These are phyloP conservation scores for Zapus hudsonius DNA, from an alignment of 2,113 vertebrate species.

Conservation along the genomic window DNA sequence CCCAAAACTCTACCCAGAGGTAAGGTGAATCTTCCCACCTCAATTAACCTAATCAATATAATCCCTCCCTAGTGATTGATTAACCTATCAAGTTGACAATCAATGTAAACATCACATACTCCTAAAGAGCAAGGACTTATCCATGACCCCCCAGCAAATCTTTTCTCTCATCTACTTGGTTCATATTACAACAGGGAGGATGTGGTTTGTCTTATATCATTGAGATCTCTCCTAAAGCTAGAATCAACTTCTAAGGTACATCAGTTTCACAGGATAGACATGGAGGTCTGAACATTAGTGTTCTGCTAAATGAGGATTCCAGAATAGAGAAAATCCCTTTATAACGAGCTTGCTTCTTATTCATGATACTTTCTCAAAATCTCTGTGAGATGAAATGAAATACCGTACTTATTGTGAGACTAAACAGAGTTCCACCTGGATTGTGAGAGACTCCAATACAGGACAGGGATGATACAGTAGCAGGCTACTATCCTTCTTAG, in stretches of 20 bases:
- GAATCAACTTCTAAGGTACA: constrained; percentile 34
- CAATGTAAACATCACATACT: too few relatives aligned
- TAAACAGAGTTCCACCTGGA: background rate
- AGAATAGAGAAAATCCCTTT: background rate
- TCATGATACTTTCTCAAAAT: constrained; percentile 2
- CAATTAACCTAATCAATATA: too few relatives aligned
- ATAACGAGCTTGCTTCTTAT: constrained; percentile 19
- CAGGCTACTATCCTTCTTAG: background rate
- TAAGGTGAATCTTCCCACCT: too few relatives aligned
- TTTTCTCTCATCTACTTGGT: constrained; percentile 5
- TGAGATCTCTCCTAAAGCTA: constrained; percentile 25
- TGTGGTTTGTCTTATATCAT: constrained; percentile 49
- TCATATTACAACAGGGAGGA: constrained; percentile 12
- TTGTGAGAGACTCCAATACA: background rate
- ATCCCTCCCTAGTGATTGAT: too few relatives aligned
- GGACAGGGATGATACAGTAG: background rate
- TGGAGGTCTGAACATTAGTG: background rate
- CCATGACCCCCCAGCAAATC: background rate
- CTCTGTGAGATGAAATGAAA: constrained; percentile 21
- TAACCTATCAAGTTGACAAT: too few relatives aligned
- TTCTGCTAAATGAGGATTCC: background rate
- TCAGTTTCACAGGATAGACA: constrained; percentile 23
- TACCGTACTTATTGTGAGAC: background rate
- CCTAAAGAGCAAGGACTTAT: background rate
- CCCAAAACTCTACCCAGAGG: too few relatives aligned